These are phyloP conservation scores for Schizothorax lantsangensis DNA, from an alignment of 2,797 vertebrate genomes.

Conservation along the genomic window DNA sequence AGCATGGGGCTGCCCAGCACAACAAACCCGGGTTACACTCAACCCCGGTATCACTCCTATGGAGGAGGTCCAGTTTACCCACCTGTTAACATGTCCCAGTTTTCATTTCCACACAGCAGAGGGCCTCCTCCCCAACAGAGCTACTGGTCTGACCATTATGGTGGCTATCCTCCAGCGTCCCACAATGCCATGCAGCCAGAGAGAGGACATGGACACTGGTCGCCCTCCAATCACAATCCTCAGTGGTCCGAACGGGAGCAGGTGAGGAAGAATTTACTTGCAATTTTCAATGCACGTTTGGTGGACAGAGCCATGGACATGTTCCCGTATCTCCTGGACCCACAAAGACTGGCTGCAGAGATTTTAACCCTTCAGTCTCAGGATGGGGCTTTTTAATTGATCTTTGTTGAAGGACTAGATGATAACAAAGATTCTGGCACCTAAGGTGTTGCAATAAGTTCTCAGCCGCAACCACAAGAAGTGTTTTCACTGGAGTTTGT, in stretches of 20 bases:
- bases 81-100: slow-evolving; percentile 33
- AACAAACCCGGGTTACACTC: slow-evolving; percentile 45
- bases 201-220: slow-evolving; percentile 54
- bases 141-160: slow-evolving; percentile 69
- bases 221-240: slow-evolving; percentile 19
- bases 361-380: slow-evolving; percentile 76
- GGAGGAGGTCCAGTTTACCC: slow-evolving; percentile 46
- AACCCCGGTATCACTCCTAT: slow-evolving; percentile 57
- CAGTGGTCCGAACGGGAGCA: slow-evolving; percentile 63
- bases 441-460: background rate
- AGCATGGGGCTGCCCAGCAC: slow-evolving; percentile 34
- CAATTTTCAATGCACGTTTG: slow-evolving; percentile 74
- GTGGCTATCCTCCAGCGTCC: background rate
- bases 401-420: background rate
- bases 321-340: slow-evolving; percentile 74
- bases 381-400: slow-evolving; percentile 51
- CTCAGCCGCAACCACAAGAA: background rate
- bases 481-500: background rate
- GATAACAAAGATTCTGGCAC: background rate
- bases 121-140: slow-evolving; percentile 52
- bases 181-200: slow-evolving; percentile 22
- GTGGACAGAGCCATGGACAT: slow-evolving; percentile 77
- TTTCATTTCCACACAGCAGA: slow-evolving; percentile 58
- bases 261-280: slow-evolving; percentile 76
- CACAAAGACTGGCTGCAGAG: slow-evolving; percentile 74